Percentiles rank a stretch among this genome's conserved stretches.
Conservation (phyloP, 92 coral and sea anemone species). For the Parazoanthus darwini region DNA sequence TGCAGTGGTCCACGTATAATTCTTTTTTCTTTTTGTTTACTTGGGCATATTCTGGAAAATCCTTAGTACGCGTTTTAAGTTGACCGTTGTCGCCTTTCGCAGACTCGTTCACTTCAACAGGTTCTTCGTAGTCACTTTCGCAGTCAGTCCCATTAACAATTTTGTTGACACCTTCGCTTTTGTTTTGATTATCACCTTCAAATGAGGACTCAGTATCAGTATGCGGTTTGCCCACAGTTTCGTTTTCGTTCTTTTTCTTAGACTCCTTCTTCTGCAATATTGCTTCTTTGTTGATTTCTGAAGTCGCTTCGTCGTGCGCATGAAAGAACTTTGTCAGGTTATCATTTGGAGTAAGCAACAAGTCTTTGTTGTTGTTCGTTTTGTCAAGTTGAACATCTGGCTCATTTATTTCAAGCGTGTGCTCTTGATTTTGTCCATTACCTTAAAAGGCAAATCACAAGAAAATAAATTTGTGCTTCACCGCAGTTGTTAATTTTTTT, state of each 20-base stretch:
- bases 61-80: neutral
- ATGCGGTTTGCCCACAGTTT: neutral
- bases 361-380: neutral
- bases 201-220: neutral
- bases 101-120: neutral
- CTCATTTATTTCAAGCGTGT: neutral
- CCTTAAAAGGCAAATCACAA: neutral
- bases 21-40: slow-evolving; percentile 18
- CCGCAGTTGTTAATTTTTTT: too few species aligned
- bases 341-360: neutral
- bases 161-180: neutral
- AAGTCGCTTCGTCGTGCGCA: neutral
- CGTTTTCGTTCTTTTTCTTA: neutral
- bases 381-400: neutral
- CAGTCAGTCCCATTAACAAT: neutral
- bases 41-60: slow-evolving; percentile 4
- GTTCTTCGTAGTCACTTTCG: slow-evolving; percentile 35
- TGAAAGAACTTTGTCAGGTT: neutral
- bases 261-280: neutral
- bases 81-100: neutral
- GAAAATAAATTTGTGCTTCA: too few species aligned
- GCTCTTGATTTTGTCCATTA: neutral
- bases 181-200: neutral
- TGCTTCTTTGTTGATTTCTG: neutral
- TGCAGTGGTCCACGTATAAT: neutral